These are phyloP conservation scores for Climacteris rufus DNA, from an alignment of 2,113 vertebrate species.

Conservation along the genomic window DNA sequence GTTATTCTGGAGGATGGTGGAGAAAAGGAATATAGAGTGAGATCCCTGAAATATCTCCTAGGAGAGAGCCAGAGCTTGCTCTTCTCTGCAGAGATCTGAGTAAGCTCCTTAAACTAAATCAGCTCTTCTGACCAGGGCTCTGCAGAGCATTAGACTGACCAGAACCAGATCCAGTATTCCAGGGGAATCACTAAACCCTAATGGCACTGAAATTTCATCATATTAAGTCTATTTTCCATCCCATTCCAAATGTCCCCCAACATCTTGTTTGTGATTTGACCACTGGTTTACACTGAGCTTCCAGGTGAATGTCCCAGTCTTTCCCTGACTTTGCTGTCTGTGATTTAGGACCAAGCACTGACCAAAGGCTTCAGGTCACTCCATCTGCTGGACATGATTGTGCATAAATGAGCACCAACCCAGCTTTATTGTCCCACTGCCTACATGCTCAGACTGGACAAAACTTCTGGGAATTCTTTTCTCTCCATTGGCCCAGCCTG, in stretches of 20 bases:
- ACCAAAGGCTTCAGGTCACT: not conserved
- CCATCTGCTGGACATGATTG: not conserved
- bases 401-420: not conserved
- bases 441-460: not conserved
- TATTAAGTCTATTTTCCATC: not conserved
- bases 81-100: not conserved
- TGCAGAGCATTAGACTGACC: not conserved
- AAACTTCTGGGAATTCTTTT: not conserved
- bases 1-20: not conserved
- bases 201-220: not conserved
- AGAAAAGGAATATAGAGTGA: rapidly evolving
- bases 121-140: not conserved
- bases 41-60: not conserved
- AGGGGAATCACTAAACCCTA: not conserved
- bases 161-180: not conserved
- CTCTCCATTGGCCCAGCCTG: not conserved
- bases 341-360: not conserved
- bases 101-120: constrained; percentile 7
- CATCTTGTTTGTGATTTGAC: not conserved
- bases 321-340: not conserved
- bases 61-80: rapidly evolving
- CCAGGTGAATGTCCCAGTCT: not conserved
- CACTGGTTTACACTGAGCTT: not conserved
- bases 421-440: not conserved
- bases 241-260: not conserved